A percentile compares a stretch with the other conserved stretches of the same genome.
Evolutionary conservation across 1,140 invertebrate genomes (phyloP).

Genomic region (Trypoxylus dichotomus): DNA sequence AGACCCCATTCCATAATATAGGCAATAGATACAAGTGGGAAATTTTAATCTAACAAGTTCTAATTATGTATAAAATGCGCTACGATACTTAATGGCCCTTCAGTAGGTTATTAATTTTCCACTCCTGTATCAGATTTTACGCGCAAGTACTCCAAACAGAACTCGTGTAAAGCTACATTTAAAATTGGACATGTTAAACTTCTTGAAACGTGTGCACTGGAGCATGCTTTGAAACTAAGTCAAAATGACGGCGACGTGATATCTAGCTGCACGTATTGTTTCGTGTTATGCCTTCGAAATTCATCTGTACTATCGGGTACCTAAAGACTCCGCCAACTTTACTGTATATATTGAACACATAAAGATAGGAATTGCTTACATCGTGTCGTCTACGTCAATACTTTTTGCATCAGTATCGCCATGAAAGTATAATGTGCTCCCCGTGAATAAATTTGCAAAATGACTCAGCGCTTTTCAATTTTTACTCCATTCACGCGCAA

Average conservation of each 20-base stretch:
- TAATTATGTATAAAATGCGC: not conserved
- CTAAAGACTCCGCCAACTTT: not conserved
- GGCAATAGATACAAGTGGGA: not conserved
- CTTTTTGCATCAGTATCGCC: not conserved
- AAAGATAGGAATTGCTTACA: conserved; percentile 5
- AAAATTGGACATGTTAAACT: not conserved
- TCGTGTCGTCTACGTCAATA: not conserved
- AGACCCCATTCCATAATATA: too few species aligned
- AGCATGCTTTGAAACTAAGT: not conserved
- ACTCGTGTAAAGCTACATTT: not conserved
- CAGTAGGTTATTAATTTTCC: not conserved
- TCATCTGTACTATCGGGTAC: not conserved
- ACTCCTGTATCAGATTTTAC: not conserved
- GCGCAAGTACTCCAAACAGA: not conserved
- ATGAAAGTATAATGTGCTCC: not conserved
- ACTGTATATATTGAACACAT: conserved; percentile 2
- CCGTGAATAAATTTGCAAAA: not conserved
- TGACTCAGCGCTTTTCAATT: not conserved
- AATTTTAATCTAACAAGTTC: not conserved
- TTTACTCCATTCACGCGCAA: too few species aligned
- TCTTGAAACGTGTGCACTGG: not conserved
- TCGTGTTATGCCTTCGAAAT: conserved; percentile 10
- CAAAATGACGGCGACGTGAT: conserved; percentile 6
- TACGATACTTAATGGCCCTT: not conserved
- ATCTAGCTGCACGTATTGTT: not conserved